A percentile compares a stretch with the other conserved stretches of the same genome.
Evolutionary conservation across 2,113 vertebrate species (phyloP).

Genomic region (Hemiscyllium ocellatum): DNA sequence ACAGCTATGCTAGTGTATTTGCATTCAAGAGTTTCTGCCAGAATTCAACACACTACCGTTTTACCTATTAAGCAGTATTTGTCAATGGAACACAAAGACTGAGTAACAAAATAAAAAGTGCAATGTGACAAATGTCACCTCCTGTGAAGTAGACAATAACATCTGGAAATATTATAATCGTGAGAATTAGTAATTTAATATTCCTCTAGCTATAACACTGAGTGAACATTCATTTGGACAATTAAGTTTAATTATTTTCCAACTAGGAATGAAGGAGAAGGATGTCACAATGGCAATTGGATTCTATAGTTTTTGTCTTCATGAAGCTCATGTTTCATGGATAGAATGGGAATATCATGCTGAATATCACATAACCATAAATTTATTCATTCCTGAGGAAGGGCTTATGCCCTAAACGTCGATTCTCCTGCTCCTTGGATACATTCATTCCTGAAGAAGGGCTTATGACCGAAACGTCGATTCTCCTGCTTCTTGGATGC

Average conservation of each 20-base stretch:
- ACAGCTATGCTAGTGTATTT: neutral
- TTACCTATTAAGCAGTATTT: neutral
- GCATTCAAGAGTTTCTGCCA: neutral
- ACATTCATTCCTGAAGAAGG: neutral
- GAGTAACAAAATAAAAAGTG: neutral
- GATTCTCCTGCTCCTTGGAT: too few species aligned
- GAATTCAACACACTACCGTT: neutral
- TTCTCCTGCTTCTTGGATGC: too few species aligned
- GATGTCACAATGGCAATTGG: neutral
- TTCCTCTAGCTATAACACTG: neutral
- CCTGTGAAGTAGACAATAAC: too few species aligned
- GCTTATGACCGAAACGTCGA: too few species aligned
- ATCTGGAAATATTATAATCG: neutral
- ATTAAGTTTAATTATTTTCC: neutral
- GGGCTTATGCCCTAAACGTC: too few species aligned
- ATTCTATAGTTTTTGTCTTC: neutral
- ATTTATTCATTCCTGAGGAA: neutral
- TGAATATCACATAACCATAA: neutral
- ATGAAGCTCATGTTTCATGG: neutral
- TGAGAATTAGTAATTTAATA: neutral
- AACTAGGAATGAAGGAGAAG: neutral
- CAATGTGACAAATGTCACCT: neutral
- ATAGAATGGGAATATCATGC: neutral
- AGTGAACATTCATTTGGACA: neutral
- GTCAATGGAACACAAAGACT: neutral